Conservation (phyloP, 2,888 invertebrate species). For the Boloria euphrosyne region DNA sequence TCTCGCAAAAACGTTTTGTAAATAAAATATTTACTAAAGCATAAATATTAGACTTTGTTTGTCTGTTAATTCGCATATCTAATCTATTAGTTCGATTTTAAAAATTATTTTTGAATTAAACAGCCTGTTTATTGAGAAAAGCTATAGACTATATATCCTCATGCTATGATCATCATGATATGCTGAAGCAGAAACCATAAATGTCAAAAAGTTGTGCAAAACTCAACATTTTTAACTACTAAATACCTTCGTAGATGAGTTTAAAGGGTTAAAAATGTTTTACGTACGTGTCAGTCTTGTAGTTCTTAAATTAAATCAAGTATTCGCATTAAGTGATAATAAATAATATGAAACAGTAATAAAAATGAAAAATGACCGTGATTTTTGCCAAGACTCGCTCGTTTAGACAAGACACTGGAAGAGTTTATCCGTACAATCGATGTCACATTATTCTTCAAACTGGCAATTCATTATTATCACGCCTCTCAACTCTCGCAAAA, state of each 20-base stretch:
- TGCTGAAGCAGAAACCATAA: too few relatives aligned
- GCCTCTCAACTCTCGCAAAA: constrained; percentile 1
- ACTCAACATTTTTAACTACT: too few relatives aligned
- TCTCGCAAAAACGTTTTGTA: not conserved
- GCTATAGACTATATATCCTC: too few relatives aligned
- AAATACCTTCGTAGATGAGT: too few relatives aligned
- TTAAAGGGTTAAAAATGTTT: too few relatives aligned
- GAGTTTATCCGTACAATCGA: not conserved
- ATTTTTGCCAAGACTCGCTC: constrained; percentile 4
- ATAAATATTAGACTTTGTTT: not conserved
- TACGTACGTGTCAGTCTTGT: not conserved
- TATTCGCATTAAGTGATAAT: constrained; percentile 1
- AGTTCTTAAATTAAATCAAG: not conserved
- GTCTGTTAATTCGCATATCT: too few relatives aligned
- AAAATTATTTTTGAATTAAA: too few relatives aligned
- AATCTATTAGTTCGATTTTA: too few relatives aligned
- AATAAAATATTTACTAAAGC: not conserved
- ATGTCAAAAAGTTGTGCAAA: too few relatives aligned
- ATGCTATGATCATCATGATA: too few relatives aligned
- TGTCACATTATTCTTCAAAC: constrained; percentile 7
- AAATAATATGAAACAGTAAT: constrained; percentile 8
- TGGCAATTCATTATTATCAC: constrained; percentile 6
- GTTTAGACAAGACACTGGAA: not conserved
- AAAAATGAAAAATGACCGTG: constrained; percentile 7
- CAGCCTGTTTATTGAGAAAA: too few relatives aligned